These are phyloP conservation scores for Aphidius colemani DNA, from an alignment of 2,888 invertebrate genomes.

Conservation along the genomic window DNA sequence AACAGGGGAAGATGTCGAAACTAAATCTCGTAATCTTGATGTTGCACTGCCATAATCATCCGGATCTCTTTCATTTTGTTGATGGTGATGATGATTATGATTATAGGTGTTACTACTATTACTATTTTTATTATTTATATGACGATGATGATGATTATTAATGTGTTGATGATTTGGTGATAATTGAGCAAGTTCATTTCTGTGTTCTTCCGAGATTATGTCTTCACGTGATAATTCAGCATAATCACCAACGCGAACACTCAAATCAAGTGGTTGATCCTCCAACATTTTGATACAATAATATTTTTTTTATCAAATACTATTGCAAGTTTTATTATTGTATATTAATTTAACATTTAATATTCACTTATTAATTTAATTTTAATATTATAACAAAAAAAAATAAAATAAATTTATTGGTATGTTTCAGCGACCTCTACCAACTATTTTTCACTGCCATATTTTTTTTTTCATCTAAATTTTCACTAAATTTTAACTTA, in stretches of 20 bases:
- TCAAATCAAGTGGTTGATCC: conserved; percentile 80
- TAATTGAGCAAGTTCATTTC: conserved; percentile 48
- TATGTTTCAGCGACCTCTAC: not conserved
- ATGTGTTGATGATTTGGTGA: conserved; percentile 22
- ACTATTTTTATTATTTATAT: not conserved
- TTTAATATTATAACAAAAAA: too few species aligned
- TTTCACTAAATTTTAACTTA: too few species aligned
- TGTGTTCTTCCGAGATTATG: conserved; percentile 29
- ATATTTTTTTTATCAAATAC: too few species aligned
- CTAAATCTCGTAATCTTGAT: conserved; percentile 41
- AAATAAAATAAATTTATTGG: not conserved
- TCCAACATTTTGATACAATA: conserved; percentile 55
- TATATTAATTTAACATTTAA: not conserved
- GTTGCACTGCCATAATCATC: conserved; percentile 56
- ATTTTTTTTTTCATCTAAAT: too few species aligned
- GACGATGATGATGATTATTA: conserved; percentile 11
- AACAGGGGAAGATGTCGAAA: conserved; percentile 46
- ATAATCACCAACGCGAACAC: conserved; percentile 63
- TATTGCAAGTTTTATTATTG: not conserved
- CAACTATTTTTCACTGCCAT: too few species aligned
- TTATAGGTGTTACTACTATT: not conserved
- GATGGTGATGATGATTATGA: conserved; percentile 12
- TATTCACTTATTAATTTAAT: too few species aligned
- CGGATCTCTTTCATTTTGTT: conserved; percentile 24
- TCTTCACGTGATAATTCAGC: conserved; percentile 47